These are phyloP conservation scores for Chaitophorus viminalis DNA, from an alignment of 2,888 invertebrate genomes.

Conservation along the genomic window DNA sequence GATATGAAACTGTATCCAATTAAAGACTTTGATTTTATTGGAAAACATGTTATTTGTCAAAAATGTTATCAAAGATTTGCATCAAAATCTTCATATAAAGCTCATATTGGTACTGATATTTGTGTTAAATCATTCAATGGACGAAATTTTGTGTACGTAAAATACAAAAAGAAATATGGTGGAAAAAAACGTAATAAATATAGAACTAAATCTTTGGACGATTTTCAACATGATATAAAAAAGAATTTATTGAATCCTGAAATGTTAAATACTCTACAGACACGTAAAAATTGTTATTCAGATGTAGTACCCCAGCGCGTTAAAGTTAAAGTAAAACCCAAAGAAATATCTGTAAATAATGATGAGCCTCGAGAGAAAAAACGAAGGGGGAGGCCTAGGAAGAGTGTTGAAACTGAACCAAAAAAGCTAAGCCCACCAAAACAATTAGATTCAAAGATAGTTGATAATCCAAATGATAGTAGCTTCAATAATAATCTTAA, in stretches of 20 bases:
- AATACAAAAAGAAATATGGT: slow-evolving; percentile 39
- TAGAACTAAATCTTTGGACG: not conserved
- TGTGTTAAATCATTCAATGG: slow-evolving; percentile 43
- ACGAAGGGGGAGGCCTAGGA: slow-evolving; percentile 56
- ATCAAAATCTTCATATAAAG: slow-evolving; percentile 48
- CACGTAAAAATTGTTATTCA: slow-evolving; percentile 55
- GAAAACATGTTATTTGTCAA: slow-evolving; percentile 58
- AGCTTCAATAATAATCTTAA: slow-evolving; percentile 6
- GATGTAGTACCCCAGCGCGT: slow-evolving; percentile 26
- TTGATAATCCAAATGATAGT: not conserved
- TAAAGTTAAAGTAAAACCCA: slow-evolving; percentile 50
- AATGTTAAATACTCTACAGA: slow-evolving; percentile 57
- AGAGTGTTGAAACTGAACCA: not conserved
- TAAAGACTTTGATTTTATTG: slow-evolving; percentile 57
- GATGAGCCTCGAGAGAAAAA: slow-evolving; percentile 19
- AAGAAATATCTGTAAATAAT: slow-evolving; percentile 35
- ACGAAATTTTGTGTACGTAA: slow-evolving; percentile 41
- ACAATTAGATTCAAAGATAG: not conserved
- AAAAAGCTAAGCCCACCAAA: slow-evolving; percentile 41
- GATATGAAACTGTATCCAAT: slow-evolving; percentile 22
- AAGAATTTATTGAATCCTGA: slow-evolving; percentile 55
- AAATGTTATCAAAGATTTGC: slow-evolving; percentile 57
- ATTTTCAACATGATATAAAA: slow-evolving; percentile 47
- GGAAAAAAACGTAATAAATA: slow-evolving; percentile 26
- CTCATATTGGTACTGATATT: slow-evolving; percentile 44